A percentile compares a stretch with the other conserved stretches of the same genome.
Conservation (phyloP, 1,140 invertebrate genomes). For the Leguminivora glycinivorella region DNA sequence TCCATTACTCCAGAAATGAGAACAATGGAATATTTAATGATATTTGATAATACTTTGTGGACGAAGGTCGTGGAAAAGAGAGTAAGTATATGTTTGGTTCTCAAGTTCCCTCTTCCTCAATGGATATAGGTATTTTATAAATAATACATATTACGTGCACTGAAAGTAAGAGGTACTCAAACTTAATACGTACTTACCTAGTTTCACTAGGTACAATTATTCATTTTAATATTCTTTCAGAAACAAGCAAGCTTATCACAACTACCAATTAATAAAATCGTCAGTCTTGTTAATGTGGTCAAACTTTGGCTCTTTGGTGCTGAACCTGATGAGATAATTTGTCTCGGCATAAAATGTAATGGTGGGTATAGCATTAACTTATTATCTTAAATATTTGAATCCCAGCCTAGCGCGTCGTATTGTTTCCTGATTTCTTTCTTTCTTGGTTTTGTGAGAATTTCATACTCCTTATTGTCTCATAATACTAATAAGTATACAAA, state of each 20-base stretch:
- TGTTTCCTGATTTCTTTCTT: no score
- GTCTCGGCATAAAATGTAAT: slow-evolving; percentile 71
- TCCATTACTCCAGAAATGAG: slow-evolving; percentile 68
- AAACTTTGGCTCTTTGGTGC: slow-evolving; percentile 69
- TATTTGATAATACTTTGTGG: slow-evolving; percentile 62
- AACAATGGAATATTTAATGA: slow-evolving; percentile 70
- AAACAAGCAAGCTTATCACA: slow-evolving; percentile 35
- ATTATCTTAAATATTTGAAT: slow-evolving; percentile 17
- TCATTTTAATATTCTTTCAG: slow-evolving; percentile 30
- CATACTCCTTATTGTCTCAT: no score
- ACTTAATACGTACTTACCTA: neutral
- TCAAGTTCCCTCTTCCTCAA: neutral
- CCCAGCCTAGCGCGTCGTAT: no score
- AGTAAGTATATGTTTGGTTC: slow-evolving; percentile 40
- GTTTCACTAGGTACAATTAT: no score
- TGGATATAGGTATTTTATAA: no score
- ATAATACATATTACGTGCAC: no score
- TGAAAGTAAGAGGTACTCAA: no score
- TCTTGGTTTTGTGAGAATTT: no score
- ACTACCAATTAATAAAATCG: slow-evolving; percentile 58
- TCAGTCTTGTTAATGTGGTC: slow-evolving; percentile 62
- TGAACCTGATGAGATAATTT: slow-evolving; percentile 59
- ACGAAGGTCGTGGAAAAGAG: slow-evolving; percentile 53
- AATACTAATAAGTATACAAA: no score
- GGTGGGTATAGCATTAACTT: slow-evolving; percentile 50